phyloP scores from a whole-genome alignment of 1,140 invertebrate species.

The Philopotamus ludificatus region DNA sequence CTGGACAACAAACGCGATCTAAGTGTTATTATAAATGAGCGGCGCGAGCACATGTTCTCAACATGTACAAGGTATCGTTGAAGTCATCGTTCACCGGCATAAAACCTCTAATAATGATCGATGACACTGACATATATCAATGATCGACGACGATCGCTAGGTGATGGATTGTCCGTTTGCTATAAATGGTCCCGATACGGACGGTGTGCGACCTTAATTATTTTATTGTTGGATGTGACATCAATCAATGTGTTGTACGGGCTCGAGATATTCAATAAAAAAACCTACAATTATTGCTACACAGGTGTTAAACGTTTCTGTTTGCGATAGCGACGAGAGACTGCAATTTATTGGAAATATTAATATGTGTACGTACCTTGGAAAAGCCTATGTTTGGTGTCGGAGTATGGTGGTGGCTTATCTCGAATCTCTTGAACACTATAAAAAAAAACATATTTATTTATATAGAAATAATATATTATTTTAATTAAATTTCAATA shows the following conservation, averaged over 20 bases:
- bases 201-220: conserved; percentile 4
- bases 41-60: not conserved
- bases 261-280: not conserved
- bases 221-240: conserved; percentile 13
- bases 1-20: too few species aligned
- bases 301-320: too few species aligned
- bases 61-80: conserved; percentile 6
- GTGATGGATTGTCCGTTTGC: conserved; percentile 21
- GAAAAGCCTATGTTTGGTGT: conserved; percentile 91
- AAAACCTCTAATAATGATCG: conserved; percentile 30
- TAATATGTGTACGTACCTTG: conserved; percentile 66
- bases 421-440: conserved; percentile 87
- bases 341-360: not conserved
- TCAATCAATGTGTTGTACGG: not conserved
- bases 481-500: too few species aligned
- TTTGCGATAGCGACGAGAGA: too few species aligned
- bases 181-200: not conserved
- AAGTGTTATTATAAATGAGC: not conserved
- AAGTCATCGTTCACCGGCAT: conserved; percentile 8
- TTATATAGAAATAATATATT: too few species aligned
- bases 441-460: conserved; percentile 53
- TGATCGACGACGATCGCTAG: conserved; percentile 15
- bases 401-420: conserved; percentile 71
- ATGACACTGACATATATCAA: conserved; percentile 31
- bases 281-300: too few species aligned